Evolutionary conservation across 2,797 vertebrate genomes (phyloP).

Genomic region (Lepidocolaptes lacrymiger): DNA sequence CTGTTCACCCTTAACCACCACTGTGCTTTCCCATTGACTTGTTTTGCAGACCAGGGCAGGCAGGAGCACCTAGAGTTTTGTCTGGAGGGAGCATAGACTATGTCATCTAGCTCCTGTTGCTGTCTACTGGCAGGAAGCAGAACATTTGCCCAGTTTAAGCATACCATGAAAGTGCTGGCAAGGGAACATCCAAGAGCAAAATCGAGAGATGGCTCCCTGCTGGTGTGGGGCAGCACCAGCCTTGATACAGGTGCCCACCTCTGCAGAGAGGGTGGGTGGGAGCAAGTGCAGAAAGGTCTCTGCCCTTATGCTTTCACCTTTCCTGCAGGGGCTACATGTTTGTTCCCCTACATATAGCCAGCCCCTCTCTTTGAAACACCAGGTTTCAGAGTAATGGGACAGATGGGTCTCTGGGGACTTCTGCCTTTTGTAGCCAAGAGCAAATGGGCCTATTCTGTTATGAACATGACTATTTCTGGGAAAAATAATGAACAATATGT

Average conservation of each 20-base stretch:
- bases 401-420: neutral
- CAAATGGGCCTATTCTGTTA: neutral
- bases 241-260: neutral
- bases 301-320: neutral
- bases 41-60: neutral
- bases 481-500: neutral
- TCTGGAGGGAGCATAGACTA: neutral
- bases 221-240: neutral
- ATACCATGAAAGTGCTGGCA: neutral
- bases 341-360: neutral
- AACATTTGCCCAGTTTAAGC: neutral
- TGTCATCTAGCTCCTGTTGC: neutral
- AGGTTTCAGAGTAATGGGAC: neutral
- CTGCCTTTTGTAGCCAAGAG: neutral
- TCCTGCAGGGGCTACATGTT: neutral
- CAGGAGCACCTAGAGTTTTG: neutral
- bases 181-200: neutral
- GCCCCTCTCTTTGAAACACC: neutral
- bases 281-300: neutral
- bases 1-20: neutral
- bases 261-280: neutral
- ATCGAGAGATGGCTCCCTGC: neutral
- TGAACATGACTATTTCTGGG: neutral
- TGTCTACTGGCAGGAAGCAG: neutral
- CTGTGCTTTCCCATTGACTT: neutral